These are phyloP conservation scores for Bilobella aurantiaca DNA, from an alignment of 1,140 invertebrate genomes.

Conservation along the genomic window DNA sequence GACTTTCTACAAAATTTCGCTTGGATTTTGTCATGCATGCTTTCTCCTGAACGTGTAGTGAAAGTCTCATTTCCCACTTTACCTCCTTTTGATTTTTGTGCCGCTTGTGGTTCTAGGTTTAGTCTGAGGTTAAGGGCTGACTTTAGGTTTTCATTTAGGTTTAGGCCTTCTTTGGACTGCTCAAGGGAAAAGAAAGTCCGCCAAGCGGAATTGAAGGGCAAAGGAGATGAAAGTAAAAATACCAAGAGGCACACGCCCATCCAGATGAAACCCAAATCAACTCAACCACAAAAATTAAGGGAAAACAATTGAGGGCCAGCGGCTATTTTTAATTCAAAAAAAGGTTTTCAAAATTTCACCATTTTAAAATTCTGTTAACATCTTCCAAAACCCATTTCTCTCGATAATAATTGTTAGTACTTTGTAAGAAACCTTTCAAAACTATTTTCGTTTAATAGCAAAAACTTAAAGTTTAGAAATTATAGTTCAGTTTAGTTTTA, in stretches of 20 bases:
- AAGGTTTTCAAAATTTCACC: too few relatives aligned
- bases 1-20: background rate
- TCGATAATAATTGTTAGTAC: too few relatives aligned
- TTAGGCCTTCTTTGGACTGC: too few relatives aligned
- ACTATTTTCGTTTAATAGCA: too few relatives aligned
- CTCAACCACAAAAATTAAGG: background rate
- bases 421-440: too few relatives aligned
- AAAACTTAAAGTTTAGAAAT: too few relatives aligned
- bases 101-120: background rate
- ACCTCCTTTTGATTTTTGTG: constrained; percentile 3
- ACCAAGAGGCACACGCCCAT: background rate
- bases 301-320: background rate
- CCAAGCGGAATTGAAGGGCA: background rate
- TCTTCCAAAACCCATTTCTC: too few relatives aligned
- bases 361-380: too few relatives aligned
- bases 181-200: constrained; percentile 5
- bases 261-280: constrained; percentile 1
- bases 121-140: too few relatives aligned
- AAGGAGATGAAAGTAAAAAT: constrained; percentile 8
- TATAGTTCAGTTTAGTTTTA: background rate
- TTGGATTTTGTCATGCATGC: constrained; percentile 4
- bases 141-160: too few relatives aligned
- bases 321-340: background rate
- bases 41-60: background rate
- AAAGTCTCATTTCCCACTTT: constrained; percentile 7